A percentile compares a stretch with the other conserved stretches of the same genome.
Evolutionary conservation across 2,113 vertebrate species (phyloP).

Genomic region (Glaucidium brasilianum): DNA sequence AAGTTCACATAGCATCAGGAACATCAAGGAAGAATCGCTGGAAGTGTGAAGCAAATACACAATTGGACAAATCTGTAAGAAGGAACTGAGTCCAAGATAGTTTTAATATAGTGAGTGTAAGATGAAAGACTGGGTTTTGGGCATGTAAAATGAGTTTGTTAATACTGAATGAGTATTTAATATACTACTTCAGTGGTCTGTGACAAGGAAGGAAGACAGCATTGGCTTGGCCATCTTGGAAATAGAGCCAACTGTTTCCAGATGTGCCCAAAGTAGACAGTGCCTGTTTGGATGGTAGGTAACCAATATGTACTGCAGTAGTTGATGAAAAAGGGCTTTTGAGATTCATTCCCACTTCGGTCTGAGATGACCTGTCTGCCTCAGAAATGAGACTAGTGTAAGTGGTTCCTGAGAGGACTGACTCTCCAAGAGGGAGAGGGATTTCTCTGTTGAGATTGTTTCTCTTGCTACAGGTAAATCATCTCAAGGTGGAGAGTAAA

Average conservation of each 20-base stretch:
- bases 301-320: neutral
- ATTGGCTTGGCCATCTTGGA: neutral
- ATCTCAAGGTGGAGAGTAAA: neutral
- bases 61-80: neutral
- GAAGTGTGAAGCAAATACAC: neutral
- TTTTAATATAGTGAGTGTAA: neutral
- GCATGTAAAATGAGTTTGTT: neutral
- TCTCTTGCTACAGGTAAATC: neutral
- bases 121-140: neutral
- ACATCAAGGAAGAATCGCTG: neutral
- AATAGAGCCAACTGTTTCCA: neutral
- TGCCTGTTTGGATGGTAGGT: neutral
- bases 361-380: neutral
- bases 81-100: neutral
- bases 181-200: neutral
- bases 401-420: neutral
- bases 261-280: neutral
- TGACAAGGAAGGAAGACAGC: neutral
- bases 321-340: neutral
- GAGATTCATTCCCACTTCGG: neutral
- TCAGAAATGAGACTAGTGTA: neutral
- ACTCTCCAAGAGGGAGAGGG: neutral
- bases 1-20: neutral
- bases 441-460: neutral
- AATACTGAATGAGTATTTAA: neutral